Evolutionary conservation across 2,113 vertebrate species (phyloP).

Genomic region (Marcusenius ussheri): DNA sequence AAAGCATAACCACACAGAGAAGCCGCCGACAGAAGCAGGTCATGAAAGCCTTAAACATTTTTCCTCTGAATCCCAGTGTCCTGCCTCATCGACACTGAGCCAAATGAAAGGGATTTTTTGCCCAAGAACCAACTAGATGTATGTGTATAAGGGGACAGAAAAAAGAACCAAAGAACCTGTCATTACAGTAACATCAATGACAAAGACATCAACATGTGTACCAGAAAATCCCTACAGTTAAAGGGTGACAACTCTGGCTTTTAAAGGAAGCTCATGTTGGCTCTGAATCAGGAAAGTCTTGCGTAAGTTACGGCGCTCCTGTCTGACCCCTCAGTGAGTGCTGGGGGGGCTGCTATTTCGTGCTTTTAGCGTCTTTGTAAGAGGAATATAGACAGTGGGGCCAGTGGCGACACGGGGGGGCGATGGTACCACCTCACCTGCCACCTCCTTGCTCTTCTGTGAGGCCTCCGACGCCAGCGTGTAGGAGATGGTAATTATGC

Average conservation of each 20-base stretch:
- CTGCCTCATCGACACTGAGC: background rate
- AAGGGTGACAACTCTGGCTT: background rate
- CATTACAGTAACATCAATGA: background rate
- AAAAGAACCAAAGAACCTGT: background rate
- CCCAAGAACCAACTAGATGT: background rate
- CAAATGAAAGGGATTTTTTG: background rate
- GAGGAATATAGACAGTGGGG: background rate
- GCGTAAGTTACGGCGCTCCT: background rate
- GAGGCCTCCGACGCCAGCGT: conserved; percentile 86
- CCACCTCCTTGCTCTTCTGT: conserved; percentile 82
- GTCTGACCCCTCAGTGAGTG: background rate
- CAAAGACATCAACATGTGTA: background rate
- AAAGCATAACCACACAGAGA: background rate
- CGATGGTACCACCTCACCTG: conserved; percentile 63
- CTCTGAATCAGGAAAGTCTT: background rate
- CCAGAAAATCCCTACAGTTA: background rate
- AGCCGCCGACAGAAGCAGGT: background rate
- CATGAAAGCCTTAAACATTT: background rate
- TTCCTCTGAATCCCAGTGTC: background rate
- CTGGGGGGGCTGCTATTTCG: background rate
- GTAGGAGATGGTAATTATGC: conserved; percentile 83
- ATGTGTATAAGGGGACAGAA: background rate
- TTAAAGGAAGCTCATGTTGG: background rate
- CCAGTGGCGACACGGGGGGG: background rate
- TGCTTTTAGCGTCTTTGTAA: background rate